These are phyloP conservation scores for Bos taurus DNA, from an alignment of 2,113 vertebrate genomes.

Conservation along the genomic window ARS-UCD2.0 NC_037338.1:78267501-78268000, in stretches of 20 bases:
- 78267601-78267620: neutral
- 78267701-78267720: neutral
- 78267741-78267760: fast-evolving
- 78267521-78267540: neutral
- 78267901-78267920: neutral
- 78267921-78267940: neutral
- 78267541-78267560: neutral
- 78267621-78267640: neutral
- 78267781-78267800: neutral
- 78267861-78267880: neutral
- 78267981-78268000: neutral
- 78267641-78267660: fast-evolving
- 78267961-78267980: neutral
- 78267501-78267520: neutral
- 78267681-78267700: neutral
- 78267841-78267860: neutral
- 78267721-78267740: neutral
- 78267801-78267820: neutral
- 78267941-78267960: neutral
- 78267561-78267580: neutral
- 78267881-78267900: fast-evolving
- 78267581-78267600: neutral
- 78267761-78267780: neutral
- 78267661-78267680: neutral
- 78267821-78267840: neutral